Conservation (phyloP, 2,888 invertebrate species). For the Eretmocerus hayati region DNA sequence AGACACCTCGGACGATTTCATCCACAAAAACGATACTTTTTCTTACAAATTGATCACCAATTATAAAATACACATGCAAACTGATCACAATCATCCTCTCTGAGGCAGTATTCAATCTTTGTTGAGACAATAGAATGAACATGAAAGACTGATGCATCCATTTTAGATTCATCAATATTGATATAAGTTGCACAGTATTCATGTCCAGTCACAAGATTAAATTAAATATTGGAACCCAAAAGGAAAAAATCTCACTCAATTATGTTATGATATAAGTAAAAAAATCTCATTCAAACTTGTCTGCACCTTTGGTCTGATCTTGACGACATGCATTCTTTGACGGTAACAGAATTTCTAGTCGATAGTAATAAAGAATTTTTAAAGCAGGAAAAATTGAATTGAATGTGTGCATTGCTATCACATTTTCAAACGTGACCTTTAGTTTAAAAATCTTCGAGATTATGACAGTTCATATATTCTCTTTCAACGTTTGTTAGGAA, state of each 20-base stretch:
- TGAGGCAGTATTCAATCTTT: slow-evolving; percentile 16
- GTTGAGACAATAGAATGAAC: slow-evolving; percentile 7
- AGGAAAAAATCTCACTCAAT: slow-evolving; percentile 18
- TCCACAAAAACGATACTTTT: slow-evolving; percentile 11
- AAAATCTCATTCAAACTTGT: no score
- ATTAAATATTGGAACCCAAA: no score
- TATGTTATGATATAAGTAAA: no score
- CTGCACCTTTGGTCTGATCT: no score
- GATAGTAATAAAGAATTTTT: slow-evolving; percentile 23
- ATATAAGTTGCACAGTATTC: slow-evolving; percentile 21
- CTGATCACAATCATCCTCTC: slow-evolving; percentile 10
- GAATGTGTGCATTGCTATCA: slow-evolving; percentile 19
- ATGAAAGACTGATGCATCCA: not conserved
- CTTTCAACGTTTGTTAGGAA: slow-evolving; percentile 9
- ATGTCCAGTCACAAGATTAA: slow-evolving; percentile 9
- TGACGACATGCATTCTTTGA: no score
- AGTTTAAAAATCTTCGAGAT: slow-evolving; percentile 15
- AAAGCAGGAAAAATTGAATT: slow-evolving; percentile 18
- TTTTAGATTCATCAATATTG: slow-evolving; percentile 21
- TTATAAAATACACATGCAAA: slow-evolving; percentile 20
- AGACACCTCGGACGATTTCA: slow-evolving; percentile 20
- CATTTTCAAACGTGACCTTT: slow-evolving; percentile 20
- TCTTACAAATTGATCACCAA: slow-evolving; percentile 21
- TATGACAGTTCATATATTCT: slow-evolving; percentile 14
- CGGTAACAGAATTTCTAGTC: slow-evolving; percentile 21